Evolutionary conservation across 2,888 invertebrate species (phyloP).

Genomic region (Eristalinus aeneus): DNA sequence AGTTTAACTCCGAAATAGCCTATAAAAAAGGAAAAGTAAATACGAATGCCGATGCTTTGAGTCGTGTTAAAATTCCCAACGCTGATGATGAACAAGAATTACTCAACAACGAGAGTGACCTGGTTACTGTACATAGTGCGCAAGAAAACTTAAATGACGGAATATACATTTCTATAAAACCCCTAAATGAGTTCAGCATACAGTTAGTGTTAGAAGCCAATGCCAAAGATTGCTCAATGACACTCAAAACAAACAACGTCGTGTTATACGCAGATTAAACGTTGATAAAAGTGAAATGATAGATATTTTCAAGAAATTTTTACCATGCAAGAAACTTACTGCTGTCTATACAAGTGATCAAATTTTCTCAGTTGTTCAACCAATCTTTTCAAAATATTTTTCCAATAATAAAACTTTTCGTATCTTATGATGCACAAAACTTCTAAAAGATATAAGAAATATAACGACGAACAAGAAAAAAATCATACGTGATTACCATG

Average conservation of each 20-base stretch:
- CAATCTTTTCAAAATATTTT: constrained; percentile 3
- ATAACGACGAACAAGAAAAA: constrained; percentile 18
- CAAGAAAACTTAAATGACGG: constrained; percentile 37
- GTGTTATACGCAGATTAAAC: constrained; percentile 28
- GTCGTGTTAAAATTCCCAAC: no score
- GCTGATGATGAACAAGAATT: neutral
- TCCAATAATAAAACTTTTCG: constrained; percentile 22
- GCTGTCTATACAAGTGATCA: no score
- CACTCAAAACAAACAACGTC: constrained; percentile 44
- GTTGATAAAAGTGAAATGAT: constrained; percentile 24
- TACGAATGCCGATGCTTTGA: no score
- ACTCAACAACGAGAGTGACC: neutral
- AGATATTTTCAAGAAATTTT: constrained; percentile 43
- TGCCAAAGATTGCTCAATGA: constrained; percentile 42
- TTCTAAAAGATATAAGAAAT: constrained; percentile 11
- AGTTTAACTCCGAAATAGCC: neutral
- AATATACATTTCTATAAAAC: constrained; percentile 54
- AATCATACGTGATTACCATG: constrained; percentile 22
- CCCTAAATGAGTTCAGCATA: constrained; percentile 51
- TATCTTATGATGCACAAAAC: constrained; percentile 6
- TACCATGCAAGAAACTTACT: constrained; percentile 34
- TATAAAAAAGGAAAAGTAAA: neutral
- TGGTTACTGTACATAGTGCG: constrained; percentile 30
- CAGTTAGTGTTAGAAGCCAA: constrained; percentile 44
- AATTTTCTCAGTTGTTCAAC: constrained; percentile 41